A percentile compares a stretch with the other conserved stretches of the same genome.
Conservation (phyloP, 1,140 invertebrate species). For the Drosophila bocqueti region DNA sequence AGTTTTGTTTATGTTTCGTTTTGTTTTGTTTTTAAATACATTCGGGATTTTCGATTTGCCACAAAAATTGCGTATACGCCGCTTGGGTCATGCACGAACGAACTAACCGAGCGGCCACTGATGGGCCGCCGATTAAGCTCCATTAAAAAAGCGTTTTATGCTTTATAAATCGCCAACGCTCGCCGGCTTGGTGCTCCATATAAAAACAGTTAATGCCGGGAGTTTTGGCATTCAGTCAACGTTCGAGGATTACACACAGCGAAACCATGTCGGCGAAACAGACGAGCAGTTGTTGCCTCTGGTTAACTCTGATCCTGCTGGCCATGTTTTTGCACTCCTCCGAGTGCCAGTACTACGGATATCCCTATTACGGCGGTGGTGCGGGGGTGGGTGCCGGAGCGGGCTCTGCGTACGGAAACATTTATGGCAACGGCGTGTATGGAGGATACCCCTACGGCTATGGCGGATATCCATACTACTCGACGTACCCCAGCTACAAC, state of each 20-base stretch:
- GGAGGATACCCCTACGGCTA: conserved; percentile 58
- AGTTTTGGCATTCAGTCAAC: conserved; percentile 51
- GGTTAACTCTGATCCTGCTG: conserved; percentile 35
- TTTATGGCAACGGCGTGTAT: conserved; percentile 43
- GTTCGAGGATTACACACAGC: conserved; percentile 35
- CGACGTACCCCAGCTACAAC: conserved; percentile 45
- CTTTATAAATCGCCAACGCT: conserved; percentile 35
- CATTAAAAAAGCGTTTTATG: conserved; percentile 70
- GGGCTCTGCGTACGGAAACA: conserved; percentile 42
- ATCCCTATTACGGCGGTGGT: conserved; percentile 59
- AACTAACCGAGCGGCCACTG: conserved; percentile 59
- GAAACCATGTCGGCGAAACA: conserved; percentile 31
- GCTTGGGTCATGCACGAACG: conserved; percentile 55
- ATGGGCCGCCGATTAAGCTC: conserved; percentile 63
- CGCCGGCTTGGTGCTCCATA: conserved; percentile 19
- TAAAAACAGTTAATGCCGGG: conserved; percentile 53
- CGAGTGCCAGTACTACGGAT: conserved; percentile 61
- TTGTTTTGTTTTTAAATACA: conserved; percentile 18
- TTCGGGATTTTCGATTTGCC: conserved; percentile 8
- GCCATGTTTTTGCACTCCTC: conserved; percentile 34
- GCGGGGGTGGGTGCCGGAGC: conserved; percentile 23
- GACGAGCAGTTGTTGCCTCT: conserved; percentile 33
- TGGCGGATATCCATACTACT: conserved; percentile 53
- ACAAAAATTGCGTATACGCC: conserved; percentile 69
- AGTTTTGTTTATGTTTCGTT: conserved; percentile 19